phyloP scores from a whole-genome alignment of 1,140 invertebrate species.

The Globodera rostochiensis region DNA sequence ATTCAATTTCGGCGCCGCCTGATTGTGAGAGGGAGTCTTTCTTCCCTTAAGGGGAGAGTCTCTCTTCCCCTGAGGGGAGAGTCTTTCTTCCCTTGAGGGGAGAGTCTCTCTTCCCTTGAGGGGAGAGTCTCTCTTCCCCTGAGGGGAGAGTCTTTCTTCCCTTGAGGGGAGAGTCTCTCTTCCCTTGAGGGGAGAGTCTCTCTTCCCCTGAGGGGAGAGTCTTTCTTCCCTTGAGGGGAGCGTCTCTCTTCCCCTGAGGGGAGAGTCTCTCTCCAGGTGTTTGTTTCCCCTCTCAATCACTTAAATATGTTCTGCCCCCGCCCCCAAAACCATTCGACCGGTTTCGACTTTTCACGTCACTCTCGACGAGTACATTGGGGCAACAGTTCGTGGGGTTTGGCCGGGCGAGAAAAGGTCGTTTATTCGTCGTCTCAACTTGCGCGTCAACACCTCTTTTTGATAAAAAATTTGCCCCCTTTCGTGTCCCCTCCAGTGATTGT shows the following conservation, averaged over 20 bases:
- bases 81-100: neutral
- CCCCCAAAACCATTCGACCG: neutral
- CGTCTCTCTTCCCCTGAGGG: neutral
- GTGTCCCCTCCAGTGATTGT: too few relatives aligned
- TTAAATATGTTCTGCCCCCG: too few relatives aligned
- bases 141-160: neutral
- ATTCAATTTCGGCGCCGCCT: neutral
- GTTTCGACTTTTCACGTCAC: slow-evolving; percentile 1
- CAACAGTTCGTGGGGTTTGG: neutral
- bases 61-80: neutral
- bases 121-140: neutral
- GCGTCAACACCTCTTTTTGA: neutral
- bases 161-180: neutral
- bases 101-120: neutral
- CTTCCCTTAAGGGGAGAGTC: too few relatives aligned
- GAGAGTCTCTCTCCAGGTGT: neutral
- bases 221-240: neutral
- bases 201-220: neutral
- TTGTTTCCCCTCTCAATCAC: too few relatives aligned
- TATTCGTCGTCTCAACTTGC: neutral
- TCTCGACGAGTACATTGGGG: neutral
- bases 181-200: too few relatives aligned
- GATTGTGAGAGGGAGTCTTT: neutral
- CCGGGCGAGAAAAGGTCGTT: neutral
- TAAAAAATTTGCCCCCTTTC: too few relatives aligned